Evolutionary conservation across 2,888 invertebrate genomes (phyloP), one percentile per base, ranked within the genome.

Genomic region (Perizoma flavofasciatum): DNA sequence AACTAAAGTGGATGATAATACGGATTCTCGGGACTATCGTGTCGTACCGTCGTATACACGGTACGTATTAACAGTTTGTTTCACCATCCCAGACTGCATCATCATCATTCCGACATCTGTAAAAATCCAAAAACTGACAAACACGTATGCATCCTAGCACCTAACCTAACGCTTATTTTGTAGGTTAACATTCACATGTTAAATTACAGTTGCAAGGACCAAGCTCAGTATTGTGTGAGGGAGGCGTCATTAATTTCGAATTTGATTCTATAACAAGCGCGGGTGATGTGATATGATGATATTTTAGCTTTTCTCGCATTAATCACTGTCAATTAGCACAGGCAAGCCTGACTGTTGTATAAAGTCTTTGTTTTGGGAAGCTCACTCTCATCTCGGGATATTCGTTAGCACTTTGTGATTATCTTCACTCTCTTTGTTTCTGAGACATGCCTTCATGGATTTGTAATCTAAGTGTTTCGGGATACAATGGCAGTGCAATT

Each of bases 91-190:
- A 92, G 96, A 95, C 96, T 97, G 97, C 97, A 97, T 97, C 97
- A 97, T 96, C 95, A 97, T 97, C 97, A 97, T 97, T 94, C 97
- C 97, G 93, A 97, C 97, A 97, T 97, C 97, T 97, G 97, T 85
- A 96, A 96, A 95, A 95, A 95, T 93, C 92, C 92, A 93, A 92
- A 93, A 89, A 85, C 91, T 92, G 91, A 92, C 90, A 89, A 85
- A 86, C 79, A 86, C 83, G 88, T 81, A 85, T 78, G 84, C 78
- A 82, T 84, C 82, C 81, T 81, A 79, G 81, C 78, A 77, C 70
- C 75, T 73, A 74, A 72, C 66, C 72, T 75, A 71, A 68, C 68
- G 59, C 48, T 61, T 22, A 22, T 22, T 1, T 22, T 58, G 55
- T 73, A 69, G 75, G 67, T 70, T 63, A 70, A 71, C 61, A 66